These are phyloP conservation scores for Amblyteles armatorius DNA, from an alignment of 2,888 invertebrate species.

Conservation along the genomic window DNA sequence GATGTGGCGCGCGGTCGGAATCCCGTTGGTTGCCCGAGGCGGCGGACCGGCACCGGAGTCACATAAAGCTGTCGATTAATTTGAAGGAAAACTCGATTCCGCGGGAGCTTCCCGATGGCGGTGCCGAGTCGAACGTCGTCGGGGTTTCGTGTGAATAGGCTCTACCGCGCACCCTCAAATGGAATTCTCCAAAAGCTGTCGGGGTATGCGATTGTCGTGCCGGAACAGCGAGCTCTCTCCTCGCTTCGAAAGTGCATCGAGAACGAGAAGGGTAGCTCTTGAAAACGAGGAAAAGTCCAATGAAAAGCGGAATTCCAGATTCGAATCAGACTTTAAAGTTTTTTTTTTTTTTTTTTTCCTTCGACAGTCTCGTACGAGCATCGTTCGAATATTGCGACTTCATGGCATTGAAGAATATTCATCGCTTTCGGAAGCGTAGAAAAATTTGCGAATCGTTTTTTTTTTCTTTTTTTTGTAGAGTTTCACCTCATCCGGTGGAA, in stretches of 20 bases:
- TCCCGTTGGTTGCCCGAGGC: background rate
- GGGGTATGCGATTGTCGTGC: conserved; percentile 17
- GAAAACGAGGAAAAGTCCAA: background rate
- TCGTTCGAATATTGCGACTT: background rate
- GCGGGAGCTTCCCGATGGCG: conserved; percentile 3
- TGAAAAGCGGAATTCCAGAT: background rate
- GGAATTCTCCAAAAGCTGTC: conserved; percentile 8
- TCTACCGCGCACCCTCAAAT: background rate
- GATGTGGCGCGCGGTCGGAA: conserved; percentile 40
- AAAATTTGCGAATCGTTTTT: too few relatives aligned
- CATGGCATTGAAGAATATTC: background rate
- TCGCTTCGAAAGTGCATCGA: background rate
- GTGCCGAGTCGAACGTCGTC: background rate
- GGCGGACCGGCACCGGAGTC: conserved; percentile 57
- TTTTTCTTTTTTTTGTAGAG: too few relatives aligned
- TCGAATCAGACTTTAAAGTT: background rate
- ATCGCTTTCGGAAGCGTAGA: background rate
- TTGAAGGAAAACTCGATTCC: conserved; percentile 71
- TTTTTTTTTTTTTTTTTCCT: background rate
- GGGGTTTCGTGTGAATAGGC: conserved; percentile 11
- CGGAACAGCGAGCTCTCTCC: conserved; percentile 10
- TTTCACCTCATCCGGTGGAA: background rate
- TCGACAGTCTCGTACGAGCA: background rate
- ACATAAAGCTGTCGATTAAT: conserved; percentile 73
- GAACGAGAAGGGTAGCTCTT: background rate